phyloP scores from a whole-genome alignment of 1,140 invertebrate species.

The Acyrthosiphon pisum region DNA sequence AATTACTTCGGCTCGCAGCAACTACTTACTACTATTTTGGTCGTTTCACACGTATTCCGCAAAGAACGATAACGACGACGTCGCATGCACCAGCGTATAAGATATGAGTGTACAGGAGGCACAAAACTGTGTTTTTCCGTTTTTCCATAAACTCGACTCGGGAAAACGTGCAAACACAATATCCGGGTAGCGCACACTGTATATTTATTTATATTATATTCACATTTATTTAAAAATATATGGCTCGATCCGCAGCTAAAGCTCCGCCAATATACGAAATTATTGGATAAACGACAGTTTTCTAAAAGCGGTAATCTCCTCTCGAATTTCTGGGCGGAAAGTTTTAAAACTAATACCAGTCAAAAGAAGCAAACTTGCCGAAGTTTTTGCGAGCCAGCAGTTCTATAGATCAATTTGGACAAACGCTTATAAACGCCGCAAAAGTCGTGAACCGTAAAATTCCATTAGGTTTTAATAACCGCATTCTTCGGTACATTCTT shows the following conservation, averaged over 20 bases:
- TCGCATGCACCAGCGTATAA: not conserved
- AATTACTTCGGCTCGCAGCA: not conserved
- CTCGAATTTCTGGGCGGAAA: not conserved
- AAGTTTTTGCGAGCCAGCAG: conserved; percentile 35
- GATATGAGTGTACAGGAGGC: not conserved
- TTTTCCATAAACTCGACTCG: not conserved
- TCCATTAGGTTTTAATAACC: conserved; percentile 41
- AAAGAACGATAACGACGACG: not conserved
- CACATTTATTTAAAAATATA: not conserved
- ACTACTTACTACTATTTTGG: not conserved
- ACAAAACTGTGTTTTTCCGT: not conserved
- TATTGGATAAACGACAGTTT: conserved; percentile 36
- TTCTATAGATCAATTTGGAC: conserved; percentile 13
- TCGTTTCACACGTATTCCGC: conserved; percentile 1
- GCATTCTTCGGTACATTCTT: conserved; percentile 16
- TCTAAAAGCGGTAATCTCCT: conserved; percentile 15
- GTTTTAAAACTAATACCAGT: conserved; percentile 37
- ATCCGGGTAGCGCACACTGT: not conserved
- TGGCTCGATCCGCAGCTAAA: not conserved
- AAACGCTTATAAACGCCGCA: conserved; percentile 6
- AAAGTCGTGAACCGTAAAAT: conserved; percentile 34
- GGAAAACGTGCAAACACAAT: not conserved
- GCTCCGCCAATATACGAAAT: not conserved
- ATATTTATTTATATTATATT: not conserved
- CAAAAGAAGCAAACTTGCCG: conserved; percentile 10